These are phyloP conservation scores for Stomatorhinus walkeri DNA, from an alignment of 2,797 vertebrate species.

Conservation along the genomic window DNA sequence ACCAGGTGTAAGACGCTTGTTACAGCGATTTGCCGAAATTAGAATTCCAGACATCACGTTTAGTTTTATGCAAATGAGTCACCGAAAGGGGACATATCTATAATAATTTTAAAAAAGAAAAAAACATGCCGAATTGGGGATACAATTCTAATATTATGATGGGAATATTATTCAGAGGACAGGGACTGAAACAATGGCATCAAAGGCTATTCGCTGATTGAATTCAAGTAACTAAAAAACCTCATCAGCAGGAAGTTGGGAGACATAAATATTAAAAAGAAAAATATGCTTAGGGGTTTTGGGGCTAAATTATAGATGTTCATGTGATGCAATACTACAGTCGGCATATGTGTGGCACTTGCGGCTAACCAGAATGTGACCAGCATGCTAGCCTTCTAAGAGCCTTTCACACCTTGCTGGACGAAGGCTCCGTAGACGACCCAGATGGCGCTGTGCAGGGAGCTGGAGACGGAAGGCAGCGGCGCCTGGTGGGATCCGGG, in stretches of 20 bases:
- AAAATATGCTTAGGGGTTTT: background rate
- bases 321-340: background rate
- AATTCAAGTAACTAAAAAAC: background rate
- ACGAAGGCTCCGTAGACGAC: conserved; percentile 91
- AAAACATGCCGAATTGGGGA: background rate
- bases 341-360: background rate
- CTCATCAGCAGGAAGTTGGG: background rate
- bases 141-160: background rate
- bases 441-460: conserved; percentile 90
- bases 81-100: background rate
- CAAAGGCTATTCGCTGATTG: background rate
- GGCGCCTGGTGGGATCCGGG: conserved; percentile 41
- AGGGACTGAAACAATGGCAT: background rate
- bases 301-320: background rate
- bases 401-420: conserved; percentile 73
- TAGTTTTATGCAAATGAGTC: background rate
- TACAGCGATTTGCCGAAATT: background rate
- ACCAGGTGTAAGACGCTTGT: background rate
- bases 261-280: background rate
- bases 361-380: background rate
- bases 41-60: background rate
- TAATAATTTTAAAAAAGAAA: background rate
- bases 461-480: conserved; percentile 55
- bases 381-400: background rate
- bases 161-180: background rate